Percentiles rank a stretch among this genome's conserved stretches.
Conservation (phyloP, 1,140 invertebrate species). For the Rhagoletis zephyria region DNA sequence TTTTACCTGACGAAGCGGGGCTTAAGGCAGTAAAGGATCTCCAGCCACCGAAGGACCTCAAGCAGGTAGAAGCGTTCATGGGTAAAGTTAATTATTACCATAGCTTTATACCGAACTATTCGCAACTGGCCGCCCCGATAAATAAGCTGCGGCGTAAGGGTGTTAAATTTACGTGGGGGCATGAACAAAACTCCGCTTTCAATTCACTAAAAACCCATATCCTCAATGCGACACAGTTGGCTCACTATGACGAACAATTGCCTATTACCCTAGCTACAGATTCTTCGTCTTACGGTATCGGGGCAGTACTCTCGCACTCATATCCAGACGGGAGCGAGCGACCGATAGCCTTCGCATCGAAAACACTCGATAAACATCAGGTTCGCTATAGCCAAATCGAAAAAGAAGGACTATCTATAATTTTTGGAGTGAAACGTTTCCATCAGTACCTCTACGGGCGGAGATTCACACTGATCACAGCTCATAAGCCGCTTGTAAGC, state of each 20-base stretch:
- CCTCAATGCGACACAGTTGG: conserved; percentile 25
- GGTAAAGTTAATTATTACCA: too few relatives aligned
- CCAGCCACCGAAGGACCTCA: too few relatives aligned
- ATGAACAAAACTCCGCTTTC: neutral
- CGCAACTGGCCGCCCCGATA: too few relatives aligned
- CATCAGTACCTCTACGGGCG: conserved; percentile 71
- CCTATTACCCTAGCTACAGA: conserved; percentile 73
- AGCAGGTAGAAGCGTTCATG: too few relatives aligned
- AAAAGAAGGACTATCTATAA: conserved; percentile 74
- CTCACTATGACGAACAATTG: conserved; percentile 17
- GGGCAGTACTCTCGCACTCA: conserved; percentile 73
- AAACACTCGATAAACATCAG: conserved; percentile 60
- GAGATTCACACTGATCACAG: conserved; percentile 69
- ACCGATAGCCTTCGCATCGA: conserved; percentile 30
- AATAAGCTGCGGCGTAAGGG: too few relatives aligned
- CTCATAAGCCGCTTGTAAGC: conserved; percentile 73
- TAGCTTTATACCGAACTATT: too few relatives aligned
- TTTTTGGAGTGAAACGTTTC: conserved; percentile 73
- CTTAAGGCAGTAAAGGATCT: too few relatives aligned
- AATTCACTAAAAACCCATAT: conserved; percentile 5
- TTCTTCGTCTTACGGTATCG: conserved; percentile 74
- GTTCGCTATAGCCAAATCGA: conserved; percentile 63
- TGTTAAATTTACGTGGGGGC: too few relatives aligned
- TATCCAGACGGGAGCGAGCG: conserved; percentile 68
- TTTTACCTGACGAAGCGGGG: too few relatives aligned